Percentiles rank a stretch among this genome's conserved stretches.
Evolutionary conservation across 2,113 vertebrate genomes (phyloP).

Genomic region (Apteryx owenii): DNA sequence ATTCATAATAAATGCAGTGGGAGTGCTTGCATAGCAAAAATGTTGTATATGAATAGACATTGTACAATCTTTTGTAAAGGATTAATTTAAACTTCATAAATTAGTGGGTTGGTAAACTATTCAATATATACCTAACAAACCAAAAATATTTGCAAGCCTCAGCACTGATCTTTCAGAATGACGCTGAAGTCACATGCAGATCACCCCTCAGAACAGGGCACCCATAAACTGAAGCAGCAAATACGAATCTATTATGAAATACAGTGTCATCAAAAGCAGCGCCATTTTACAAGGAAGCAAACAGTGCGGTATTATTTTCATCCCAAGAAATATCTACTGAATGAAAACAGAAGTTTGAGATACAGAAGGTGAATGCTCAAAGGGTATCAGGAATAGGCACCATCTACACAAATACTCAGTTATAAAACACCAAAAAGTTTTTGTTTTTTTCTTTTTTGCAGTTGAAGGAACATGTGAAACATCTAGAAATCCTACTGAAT

Average conservation of each 20-base stretch:
- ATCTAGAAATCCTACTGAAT: constrained; percentile 41
- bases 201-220: not conserved
- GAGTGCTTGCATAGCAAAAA: accelerated
- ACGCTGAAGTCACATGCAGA: no score
- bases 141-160: not conserved
- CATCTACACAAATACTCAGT: not conserved
- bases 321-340: not conserved
- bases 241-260: not conserved
- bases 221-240: not conserved
- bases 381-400: constrained; percentile 22
- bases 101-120: not conserved
- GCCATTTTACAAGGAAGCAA: not conserved
- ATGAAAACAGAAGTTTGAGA: not conserved
- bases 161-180: not conserved
- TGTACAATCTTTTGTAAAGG: not conserved
- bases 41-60: not conserved
- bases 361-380: not conserved
- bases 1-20: accelerated
- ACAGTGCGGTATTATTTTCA: not conserved
- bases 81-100: not conserved
- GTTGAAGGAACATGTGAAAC: constrained; percentile 15
- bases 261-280: not conserved
- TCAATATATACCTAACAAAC: not conserved
- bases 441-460: not conserved
- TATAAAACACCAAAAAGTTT: not conserved